A percentile compares a stretch with the other conserved stretches of the same genome.
These are phyloP conservation scores for Falco biarmicus DNA, from an alignment of 2,797 vertebrate species.

Conservation along the genomic window DNA sequence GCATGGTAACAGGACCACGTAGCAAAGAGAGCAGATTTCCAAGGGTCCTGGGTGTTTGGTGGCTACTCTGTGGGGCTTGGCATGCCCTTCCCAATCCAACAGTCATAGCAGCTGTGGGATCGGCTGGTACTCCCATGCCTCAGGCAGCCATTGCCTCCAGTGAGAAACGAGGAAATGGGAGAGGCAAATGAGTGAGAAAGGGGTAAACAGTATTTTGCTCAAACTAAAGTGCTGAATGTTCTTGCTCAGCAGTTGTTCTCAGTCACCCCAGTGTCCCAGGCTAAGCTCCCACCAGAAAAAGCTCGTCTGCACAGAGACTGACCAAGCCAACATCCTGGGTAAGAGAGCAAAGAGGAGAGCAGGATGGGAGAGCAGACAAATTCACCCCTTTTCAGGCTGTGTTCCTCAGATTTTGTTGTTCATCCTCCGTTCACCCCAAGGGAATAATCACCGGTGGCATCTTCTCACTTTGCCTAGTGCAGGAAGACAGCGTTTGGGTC, in stretches of 20 bases:
- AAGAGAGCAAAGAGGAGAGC: not conserved
- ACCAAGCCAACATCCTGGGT: not conserved
- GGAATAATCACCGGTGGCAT: not conserved
- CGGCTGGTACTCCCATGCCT: constrained; percentile 26
- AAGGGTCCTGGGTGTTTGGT: not conserved
- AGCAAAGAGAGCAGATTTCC: not conserved
- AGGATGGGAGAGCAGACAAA: not conserved
- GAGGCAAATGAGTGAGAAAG: constrained; percentile 30
- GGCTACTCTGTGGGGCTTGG: accelerated
- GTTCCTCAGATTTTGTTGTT: not conserved
- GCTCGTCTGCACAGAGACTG: not conserved
- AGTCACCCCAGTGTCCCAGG: not conserved
- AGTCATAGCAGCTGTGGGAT: not conserved
- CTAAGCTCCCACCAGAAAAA: not conserved
- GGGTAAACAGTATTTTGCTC: constrained; percentile 38
- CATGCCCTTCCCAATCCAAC: not conserved
- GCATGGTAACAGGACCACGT: not conserved
- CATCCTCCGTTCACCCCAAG: not conserved
- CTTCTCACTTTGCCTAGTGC: not conserved
- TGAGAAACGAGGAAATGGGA: constrained; percentile 18
- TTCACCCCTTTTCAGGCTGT: not conserved
- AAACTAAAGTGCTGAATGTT: not conserved
- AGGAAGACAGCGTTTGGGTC: not conserved
- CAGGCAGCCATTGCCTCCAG: not conserved
- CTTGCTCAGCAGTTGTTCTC: constrained; percentile 36